Conservation (phyloP, 2,797 vertebrate genomes). For the Rhynchotus rufescens region DNA sequence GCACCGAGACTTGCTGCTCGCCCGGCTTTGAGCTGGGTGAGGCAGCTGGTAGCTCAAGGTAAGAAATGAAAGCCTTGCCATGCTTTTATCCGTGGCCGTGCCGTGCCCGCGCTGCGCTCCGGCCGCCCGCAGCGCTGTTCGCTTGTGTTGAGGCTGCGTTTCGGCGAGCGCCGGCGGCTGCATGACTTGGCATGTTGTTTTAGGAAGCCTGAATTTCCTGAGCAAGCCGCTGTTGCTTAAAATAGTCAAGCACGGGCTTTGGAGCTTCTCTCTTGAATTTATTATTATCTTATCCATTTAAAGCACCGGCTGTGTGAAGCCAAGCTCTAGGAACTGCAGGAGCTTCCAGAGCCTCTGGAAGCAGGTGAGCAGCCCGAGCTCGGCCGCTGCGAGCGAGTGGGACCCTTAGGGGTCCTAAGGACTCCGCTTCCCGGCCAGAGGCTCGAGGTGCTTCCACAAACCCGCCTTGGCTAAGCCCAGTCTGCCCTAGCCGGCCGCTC, state of each 20-base stretch:
- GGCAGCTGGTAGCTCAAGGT: too few relatives aligned
- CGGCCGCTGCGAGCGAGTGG: rapidly evolving
- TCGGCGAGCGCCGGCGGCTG: background rate
- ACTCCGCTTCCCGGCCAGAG: rapidly evolving
- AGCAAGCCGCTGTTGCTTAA: background rate
- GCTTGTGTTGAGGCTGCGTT: background rate
- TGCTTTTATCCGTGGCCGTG: too few relatives aligned
- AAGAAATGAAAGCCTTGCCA: background rate
- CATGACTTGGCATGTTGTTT: background rate
- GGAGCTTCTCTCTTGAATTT: background rate
- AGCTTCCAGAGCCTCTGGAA: background rate
- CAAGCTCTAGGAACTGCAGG: rapidly evolving
- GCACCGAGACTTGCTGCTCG: too few relatives aligned
- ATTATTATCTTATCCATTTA: background rate
- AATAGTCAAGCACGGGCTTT: background rate
- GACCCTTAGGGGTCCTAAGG: too few relatives aligned
- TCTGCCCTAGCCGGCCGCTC: background rate
- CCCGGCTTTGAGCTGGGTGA: too few relatives aligned
- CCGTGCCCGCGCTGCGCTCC: too few relatives aligned
- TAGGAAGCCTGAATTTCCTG: background rate
- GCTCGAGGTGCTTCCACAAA: rapidly evolving
- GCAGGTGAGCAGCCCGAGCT: background rate
- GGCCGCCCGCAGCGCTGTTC: background rate
- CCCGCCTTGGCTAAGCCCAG: background rate
- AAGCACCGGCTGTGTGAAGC: background rate